These are phyloP conservation scores for Hirtodrosophila confusa DNA, from an alignment of 2,888 invertebrate species.

Conservation along the genomic window DNA sequence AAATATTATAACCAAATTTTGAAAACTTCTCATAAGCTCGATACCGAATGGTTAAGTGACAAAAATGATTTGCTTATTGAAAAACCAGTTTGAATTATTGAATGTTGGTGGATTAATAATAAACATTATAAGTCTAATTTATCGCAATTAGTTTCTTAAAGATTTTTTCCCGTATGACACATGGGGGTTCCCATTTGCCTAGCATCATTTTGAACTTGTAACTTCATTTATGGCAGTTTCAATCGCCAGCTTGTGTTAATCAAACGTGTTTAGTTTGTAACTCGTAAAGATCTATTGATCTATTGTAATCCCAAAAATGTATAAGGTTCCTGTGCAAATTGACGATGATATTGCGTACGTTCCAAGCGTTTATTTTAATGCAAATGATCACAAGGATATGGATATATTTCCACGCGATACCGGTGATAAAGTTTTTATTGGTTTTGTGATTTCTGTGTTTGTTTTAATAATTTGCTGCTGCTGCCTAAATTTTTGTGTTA, in stretches of 20 bases:
- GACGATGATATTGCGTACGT: background rate
- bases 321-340: background rate
- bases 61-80: no score
- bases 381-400: background rate
- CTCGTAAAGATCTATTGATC: background rate
- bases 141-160: no score
- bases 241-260: slow-evolving; percentile 10
- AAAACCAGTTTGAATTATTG: no score
- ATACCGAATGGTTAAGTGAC: no score
- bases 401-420: background rate
- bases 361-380: background rate
- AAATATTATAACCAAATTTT: slow-evolving; percentile 9
- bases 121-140: no score
- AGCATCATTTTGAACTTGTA: background rate
- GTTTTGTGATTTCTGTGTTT: background rate
- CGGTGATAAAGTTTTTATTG: background rate
- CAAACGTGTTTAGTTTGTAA: slow-evolving; percentile 15
- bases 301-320: background rate
- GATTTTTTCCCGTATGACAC: no score
- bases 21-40: background rate
- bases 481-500: slow-evolving; percentile 8
- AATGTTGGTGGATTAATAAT: no score
- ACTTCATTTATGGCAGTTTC: slow-evolving; percentile 23
- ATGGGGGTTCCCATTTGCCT: no score
- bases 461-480: background rate